Evolutionary conservation across 2,797 vertebrate species (phyloP).

Genomic region (Phalloptychus januarius): DNA sequence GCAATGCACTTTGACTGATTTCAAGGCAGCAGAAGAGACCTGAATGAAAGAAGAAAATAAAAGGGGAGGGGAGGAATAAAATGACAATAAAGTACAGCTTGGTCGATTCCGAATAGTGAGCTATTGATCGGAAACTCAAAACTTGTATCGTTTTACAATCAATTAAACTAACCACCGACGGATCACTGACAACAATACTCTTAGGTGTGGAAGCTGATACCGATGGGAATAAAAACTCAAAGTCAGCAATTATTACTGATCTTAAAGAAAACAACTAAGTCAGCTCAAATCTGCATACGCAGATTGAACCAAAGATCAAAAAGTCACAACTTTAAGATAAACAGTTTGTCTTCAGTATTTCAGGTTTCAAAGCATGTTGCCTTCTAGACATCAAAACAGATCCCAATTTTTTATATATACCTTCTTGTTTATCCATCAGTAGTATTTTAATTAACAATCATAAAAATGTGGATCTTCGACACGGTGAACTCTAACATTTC

Average conservation of each 20-base stretch:
- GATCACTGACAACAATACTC: not conserved
- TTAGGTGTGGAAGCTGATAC: not conserved
- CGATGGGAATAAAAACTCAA: not conserved
- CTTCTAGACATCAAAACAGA: not conserved
- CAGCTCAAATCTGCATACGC: not conserved
- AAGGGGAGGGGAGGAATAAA: no score
- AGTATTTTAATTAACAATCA: not conserved
- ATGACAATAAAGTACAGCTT: no score
- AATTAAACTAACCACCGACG: no score
- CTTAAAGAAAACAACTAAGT: not conserved
- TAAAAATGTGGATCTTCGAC: not conserved
- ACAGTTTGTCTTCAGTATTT: not conserved
- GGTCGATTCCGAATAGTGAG: no score
- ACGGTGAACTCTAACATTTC: not conserved
- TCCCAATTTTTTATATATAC: not conserved
- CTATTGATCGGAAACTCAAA: no score
- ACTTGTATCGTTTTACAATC: no score
- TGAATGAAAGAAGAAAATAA: not conserved
- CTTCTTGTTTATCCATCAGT: not conserved
- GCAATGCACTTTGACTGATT: not conserved
- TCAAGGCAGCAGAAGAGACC: not conserved
- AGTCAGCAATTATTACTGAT: not conserved
- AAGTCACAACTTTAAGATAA: not conserved
- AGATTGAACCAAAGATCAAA: not conserved
- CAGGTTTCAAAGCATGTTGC: not conserved